Conservation (phyloP, 2,797 vertebrate species). For the Melanotaenia trifasciata region DNA sequence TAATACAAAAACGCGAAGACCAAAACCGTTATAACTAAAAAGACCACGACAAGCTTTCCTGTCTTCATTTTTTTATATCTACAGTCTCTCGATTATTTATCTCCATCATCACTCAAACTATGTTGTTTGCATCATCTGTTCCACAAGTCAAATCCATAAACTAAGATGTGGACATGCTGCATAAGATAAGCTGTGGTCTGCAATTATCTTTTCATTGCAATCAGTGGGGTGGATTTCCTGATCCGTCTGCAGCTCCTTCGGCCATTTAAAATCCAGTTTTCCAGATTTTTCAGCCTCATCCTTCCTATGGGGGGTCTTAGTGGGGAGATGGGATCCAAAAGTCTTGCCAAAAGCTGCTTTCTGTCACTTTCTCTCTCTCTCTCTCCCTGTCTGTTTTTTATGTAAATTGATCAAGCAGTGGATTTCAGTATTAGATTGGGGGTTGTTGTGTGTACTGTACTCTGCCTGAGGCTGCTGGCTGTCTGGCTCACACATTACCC, state of each 20-base stretch:
- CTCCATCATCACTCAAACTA: conserved; percentile 60
- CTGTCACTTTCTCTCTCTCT: conserved; percentile 66
- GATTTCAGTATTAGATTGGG: conserved; percentile 74
- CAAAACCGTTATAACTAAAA: conserved; percentile 26
- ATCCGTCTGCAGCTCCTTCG: conserved; percentile 59
- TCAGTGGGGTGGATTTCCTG: conserved; percentile 74
- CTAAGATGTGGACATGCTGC: conserved; percentile 54
- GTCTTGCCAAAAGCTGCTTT: conserved; percentile 67
- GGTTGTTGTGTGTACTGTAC: conserved; percentile 62
- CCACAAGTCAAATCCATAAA: conserved; percentile 56
- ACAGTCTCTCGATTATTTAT: conserved; percentile 64
- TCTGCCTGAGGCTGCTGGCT: conserved; percentile 79
- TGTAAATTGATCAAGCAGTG: conserved; percentile 81
- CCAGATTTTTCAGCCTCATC: conserved; percentile 60
- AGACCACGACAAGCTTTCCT: conserved; percentile 29
- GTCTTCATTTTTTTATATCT: conserved; percentile 24
- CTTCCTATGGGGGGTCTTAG: conserved; percentile 68
- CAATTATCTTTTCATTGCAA: conserved; percentile 68
- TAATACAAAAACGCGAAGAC: not conserved
- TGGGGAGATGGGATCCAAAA: conserved; percentile 65
- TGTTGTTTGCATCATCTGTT: conserved; percentile 59
- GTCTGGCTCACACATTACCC: conserved; percentile 81
- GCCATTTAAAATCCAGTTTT: conserved; percentile 73
- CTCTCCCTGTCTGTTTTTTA: conserved; percentile 52
- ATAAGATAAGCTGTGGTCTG: conserved; percentile 67